phyloP scores from a whole-genome alignment of 2,113 vertebrate species.

The Ramphastos sulfuratus region DNA sequence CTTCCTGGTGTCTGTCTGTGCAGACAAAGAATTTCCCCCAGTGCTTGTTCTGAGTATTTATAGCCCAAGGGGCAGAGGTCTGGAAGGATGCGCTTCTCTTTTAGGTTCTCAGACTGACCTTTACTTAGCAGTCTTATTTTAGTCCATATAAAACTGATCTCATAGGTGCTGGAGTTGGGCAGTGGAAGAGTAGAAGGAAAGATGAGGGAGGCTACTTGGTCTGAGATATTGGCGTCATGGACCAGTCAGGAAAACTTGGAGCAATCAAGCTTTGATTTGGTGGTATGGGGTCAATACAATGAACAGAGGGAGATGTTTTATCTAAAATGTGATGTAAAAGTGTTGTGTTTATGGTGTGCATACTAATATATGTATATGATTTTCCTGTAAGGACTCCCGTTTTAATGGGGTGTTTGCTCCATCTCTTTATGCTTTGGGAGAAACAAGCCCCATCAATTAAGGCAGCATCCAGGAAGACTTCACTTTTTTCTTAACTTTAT shows the following conservation, averaged over 20 bases:
- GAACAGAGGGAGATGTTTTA: not conserved
- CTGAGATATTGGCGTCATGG: not conserved
- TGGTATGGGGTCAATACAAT: not conserved
- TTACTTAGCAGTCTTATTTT: conserved; percentile 47
- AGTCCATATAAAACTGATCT: not conserved
- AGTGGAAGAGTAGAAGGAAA: not conserved
- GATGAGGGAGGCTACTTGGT: not conserved
- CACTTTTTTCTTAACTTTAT: not conserved
- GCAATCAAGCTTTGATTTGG: not conserved
- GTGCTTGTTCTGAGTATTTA: conserved; percentile 28
- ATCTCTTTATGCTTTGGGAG: not conserved
- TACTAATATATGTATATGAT: not conserved
- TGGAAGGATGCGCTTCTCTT: not conserved
- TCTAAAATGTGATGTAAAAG: not conserved
- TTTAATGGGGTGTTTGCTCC: not conserved
- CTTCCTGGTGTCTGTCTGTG: conserved; percentile 42
- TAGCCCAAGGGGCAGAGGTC: conserved; percentile 27
- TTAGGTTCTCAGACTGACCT: conserved; percentile 26
- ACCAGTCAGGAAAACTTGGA: not conserved
- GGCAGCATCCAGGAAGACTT: not conserved
- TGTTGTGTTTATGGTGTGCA: not conserved
- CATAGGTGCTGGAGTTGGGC: not conserved
- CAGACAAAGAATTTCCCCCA: conserved; percentile 51
- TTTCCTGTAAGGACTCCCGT: not conserved
- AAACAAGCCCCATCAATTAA: not conserved